Evolutionary conservation across 2,888 invertebrate species (phyloP).

Genomic region (Abrostola tripartita): DNA sequence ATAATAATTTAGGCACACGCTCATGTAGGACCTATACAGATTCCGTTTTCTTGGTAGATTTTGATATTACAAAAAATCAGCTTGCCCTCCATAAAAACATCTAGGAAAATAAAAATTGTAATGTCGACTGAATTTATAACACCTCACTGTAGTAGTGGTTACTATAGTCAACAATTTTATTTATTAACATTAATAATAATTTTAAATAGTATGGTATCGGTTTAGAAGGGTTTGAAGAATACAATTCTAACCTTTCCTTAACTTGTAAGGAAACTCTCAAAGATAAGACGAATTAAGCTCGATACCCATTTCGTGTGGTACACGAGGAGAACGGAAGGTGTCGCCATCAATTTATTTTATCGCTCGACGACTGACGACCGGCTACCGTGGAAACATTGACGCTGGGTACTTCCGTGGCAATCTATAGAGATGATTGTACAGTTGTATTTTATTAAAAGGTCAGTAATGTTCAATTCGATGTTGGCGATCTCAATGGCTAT

Average conservation of each 20-base stretch:
- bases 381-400: conserved; percentile 74
- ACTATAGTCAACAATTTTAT: no score
- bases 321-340: conserved; percentile 44
- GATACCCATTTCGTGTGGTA: conserved; percentile 49
- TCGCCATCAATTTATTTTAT: conserved; percentile 76
- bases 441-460: no score
- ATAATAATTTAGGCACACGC: neutral
- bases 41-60: neutral
- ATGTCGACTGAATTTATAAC: no score
- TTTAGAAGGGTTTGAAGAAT: neutral
- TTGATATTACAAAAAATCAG: neutral
- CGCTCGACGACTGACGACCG: conserved; percentile 65
- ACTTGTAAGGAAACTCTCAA: conserved; percentile 33
- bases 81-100: no score
- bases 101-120: no score
- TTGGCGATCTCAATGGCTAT: no score
- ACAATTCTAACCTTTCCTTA: conserved; percentile 7
- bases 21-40: no score
- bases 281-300: conserved; percentile 49
- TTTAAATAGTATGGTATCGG: neutral
- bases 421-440: conserved; percentile 19
- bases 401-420: conserved; percentile 35
- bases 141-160: no score
- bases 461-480: no score
- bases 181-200: neutral